Conservation (phyloP, 2,888 invertebrate species). For the Cryptocephalus moraei region DNA sequence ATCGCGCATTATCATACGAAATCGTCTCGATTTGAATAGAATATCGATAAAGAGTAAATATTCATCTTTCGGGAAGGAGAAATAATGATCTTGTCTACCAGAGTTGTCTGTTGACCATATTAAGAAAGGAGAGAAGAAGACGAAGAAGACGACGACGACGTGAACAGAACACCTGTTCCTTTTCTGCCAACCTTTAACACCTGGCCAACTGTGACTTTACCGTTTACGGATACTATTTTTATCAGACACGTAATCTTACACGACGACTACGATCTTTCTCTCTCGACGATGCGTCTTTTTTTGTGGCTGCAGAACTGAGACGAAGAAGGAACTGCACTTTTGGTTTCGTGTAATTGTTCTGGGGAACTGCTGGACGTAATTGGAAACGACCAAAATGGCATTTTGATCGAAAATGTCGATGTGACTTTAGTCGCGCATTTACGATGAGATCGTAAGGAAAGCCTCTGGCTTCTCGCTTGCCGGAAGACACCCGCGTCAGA, state of each 20-base stretch:
- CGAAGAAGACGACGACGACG: too few relatives aligned
- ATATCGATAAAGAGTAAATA: constrained; percentile 12
- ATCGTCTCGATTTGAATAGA: constrained; percentile 14
- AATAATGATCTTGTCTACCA: constrained; percentile 1
- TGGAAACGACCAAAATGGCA: too few relatives aligned
- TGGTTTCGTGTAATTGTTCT: too few relatives aligned
- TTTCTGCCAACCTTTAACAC: constrained; percentile 8
- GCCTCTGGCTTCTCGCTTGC: too few relatives aligned
- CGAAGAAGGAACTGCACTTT: too few relatives aligned
- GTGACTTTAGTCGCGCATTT: too few relatives aligned
- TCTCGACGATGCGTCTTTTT: constrained; percentile 2
- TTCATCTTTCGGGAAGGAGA: constrained; percentile 1
- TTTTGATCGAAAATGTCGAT: too few relatives aligned
- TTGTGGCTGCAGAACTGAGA: neutral
- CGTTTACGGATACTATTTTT: constrained; percentile 8
- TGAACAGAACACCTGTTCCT: neutral
- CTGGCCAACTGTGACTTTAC: constrained; percentile 5
- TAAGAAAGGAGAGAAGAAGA: too few relatives aligned
- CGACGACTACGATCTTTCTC: constrained; percentile 1
- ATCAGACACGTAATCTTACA: constrained; percentile 7
- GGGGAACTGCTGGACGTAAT: too few relatives aligned
- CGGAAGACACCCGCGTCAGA: too few relatives aligned
- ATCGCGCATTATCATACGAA: constrained; percentile 6
- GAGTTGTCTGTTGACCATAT: too few relatives aligned
- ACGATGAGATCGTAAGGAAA: too few relatives aligned